phyloP scores from a whole-genome alignment of 2,113 vertebrate genomes.

The Megalops atlanticus region DNA sequence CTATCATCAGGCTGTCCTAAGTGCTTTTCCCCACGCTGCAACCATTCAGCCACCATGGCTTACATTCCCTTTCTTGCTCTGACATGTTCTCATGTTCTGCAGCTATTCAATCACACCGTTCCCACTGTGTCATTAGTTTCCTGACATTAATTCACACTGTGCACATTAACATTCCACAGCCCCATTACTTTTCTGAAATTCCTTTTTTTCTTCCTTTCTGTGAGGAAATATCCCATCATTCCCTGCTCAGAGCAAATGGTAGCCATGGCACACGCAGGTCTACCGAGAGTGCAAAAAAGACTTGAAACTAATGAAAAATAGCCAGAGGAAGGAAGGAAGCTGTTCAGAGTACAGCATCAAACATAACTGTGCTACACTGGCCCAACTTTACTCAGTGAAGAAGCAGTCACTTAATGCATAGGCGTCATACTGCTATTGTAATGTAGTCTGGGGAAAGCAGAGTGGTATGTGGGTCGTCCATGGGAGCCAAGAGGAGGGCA shows the following conservation, averaged over 20 bases:
- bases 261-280: background rate
- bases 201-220: background rate
- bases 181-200: background rate
- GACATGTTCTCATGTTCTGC: background rate
- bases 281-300: background rate
- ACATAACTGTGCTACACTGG: background rate
- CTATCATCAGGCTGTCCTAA: background rate
- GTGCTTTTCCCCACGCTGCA: too few relatives aligned
- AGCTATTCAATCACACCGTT: background rate
- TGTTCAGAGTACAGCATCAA: background rate
- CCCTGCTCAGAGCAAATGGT: background rate
- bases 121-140: background rate
- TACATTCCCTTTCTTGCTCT: too few relatives aligned
- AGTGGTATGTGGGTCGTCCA: too few relatives aligned
- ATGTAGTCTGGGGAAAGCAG: too few relatives aligned
- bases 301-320: background rate
- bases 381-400: background rate
- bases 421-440: too few relatives aligned
- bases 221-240: background rate
- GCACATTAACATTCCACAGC: too few relatives aligned
- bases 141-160: background rate
- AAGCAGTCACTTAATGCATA: too few relatives aligned
- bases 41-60: background rate
- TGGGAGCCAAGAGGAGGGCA: too few relatives aligned
- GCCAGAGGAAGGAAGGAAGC: background rate